Evolutionary conservation across 2,113 vertebrate genomes (phyloP).

Genomic region (Prietella phreatophila): DNA sequence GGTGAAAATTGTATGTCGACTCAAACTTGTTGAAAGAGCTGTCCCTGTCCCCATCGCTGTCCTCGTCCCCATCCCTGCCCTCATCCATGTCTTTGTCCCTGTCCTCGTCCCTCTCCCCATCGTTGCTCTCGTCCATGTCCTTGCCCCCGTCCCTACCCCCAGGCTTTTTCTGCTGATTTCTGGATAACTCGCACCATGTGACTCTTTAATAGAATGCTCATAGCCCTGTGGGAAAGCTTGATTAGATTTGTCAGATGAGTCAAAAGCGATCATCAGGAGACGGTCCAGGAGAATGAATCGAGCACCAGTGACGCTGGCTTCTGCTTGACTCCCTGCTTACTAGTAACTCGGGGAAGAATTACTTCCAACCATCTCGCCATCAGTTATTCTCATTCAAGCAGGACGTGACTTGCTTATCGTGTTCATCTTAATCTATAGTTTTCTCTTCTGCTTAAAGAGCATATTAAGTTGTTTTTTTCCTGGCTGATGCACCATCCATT

Average conservation of each 20-base stretch:
- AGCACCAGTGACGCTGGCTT: constrained; percentile 10
- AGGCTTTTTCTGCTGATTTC: constrained; percentile 33
- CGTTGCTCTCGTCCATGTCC: not conserved
- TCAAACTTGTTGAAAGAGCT: not conserved
- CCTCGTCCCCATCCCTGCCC: not conserved
- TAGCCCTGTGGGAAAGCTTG: constrained; percentile 42
- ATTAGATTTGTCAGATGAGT: constrained; percentile 58
- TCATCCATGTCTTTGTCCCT: not conserved
- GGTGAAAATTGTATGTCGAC: too few relatives aligned
- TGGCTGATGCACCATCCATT: constrained; percentile 17
- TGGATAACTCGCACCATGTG: constrained; percentile 17
- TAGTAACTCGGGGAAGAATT: not conserved
- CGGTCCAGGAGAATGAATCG: constrained; percentile 40
- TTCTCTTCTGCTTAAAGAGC: not conserved
- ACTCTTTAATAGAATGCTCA: constrained; percentile 43
- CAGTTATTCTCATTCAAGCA: constrained; percentile 5
- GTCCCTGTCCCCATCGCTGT: not conserved
- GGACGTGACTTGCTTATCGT: not conserved
- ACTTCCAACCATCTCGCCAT: not conserved
- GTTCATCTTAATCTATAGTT: constrained; percentile 5
- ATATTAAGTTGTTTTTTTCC: not conserved
- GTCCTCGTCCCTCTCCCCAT: not conserved
- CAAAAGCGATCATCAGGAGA: constrained; percentile 48
- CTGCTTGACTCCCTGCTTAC: constrained; percentile 32
- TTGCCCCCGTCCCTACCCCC: too few relatives aligned